Evolutionary conservation across 1,140 invertebrate species (phyloP), one percentile per base, ranked within the genome.

Genomic region (Ceratosolen solmsi): DNA sequence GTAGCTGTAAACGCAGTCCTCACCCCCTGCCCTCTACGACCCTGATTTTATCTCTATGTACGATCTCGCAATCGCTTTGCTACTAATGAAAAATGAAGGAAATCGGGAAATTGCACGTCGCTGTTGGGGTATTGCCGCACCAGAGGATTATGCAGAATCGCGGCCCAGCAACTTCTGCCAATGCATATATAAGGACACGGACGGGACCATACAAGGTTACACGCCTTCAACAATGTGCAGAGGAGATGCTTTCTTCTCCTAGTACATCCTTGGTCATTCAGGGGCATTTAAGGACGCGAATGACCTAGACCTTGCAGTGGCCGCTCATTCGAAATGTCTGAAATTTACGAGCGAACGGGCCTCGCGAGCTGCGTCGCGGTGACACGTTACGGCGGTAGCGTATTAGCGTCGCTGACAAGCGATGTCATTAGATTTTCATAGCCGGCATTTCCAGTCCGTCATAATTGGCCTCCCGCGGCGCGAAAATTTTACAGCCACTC

Each of bases 381-480:
- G n/a, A n/a, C n/a, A n/a, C n/a, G n/a, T 33, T 33, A 25, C 33
- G 63, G 63, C 63, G 33, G 63, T 68, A 38, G 20, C 63, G 80
- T n/a, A 38, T 84, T 79, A 86, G 84, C 54, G 63, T 74, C 83
- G 85, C 87, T 86, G 88, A 88, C 88, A 86, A 77, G 84, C 85
- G 83, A 79, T 87, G 87, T 89, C 89, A 89, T 91, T 90, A 90
- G 88, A 89, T 88, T 89, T 87, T 88, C 88, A 90, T 90, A 87
- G 86, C 82, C 84, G 87, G 84, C 86, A 86, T 90, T 89, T 85
- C 86, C 85, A 87, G 86, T 89, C 77, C 82, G 82, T 81, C 84
- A 82, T 91, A 91, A 91, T 91, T 91, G 90, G 89, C 87, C 87
- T 87, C 90, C 89, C 86, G 87, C 85, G 76, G 87, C 58, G 89